Conservation (phyloP, 2,797 vertebrate genomes). For the Echiichthys vipera region DNA sequence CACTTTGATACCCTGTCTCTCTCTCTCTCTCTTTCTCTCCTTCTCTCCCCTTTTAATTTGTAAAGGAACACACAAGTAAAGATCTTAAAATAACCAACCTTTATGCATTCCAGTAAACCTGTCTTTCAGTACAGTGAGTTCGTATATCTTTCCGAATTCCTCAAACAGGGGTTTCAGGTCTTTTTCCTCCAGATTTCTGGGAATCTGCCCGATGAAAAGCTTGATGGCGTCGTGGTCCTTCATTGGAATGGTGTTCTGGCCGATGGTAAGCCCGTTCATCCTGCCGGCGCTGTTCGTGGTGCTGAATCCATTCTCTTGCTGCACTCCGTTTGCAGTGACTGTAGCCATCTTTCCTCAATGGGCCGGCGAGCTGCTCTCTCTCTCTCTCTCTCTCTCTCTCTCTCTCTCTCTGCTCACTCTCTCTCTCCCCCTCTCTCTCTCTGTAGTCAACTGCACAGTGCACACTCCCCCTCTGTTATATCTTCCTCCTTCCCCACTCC, state of each 20-base stretch:
- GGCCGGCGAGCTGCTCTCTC: conserved; percentile 83
- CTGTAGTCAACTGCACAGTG: conserved; percentile 70
- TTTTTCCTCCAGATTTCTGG: conserved; percentile 97
- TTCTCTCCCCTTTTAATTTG: not conserved
- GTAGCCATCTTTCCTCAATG: conserved; percentile 93
- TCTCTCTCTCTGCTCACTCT: conserved; percentile 63
- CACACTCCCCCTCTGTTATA: conserved; percentile 70
- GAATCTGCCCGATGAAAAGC: conserved; percentile 99
- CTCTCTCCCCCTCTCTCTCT: conserved; percentile 52
- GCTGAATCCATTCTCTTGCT: conserved; percentile 92
- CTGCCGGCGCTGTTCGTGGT: conserved; percentile 92
- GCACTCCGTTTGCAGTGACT: conserved; percentile 91
- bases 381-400: conserved; percentile 77
- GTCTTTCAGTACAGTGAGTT: conserved; percentile 99
- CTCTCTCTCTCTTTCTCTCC: not conserved
- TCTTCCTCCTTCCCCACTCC: conserved; percentile 55
- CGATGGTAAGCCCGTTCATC: conserved; percentile 92
- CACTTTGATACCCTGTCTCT: not conserved
- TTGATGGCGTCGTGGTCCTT: conserved; percentile 99
- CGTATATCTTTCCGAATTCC: conserved; percentile 99
- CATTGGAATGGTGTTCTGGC: conserved; percentile 94
- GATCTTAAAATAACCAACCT: conserved; percentile 86
- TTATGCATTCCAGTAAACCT: conserved; percentile 99
- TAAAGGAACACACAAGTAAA: conserved; percentile 42
- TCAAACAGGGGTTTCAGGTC: conserved; percentile 99